Percentiles rank a stretch among this genome's conserved stretches.
These are phyloP conservation scores for Chiridota heheva DNA, from an alignment of 35 echinoderm and acorn worm species.

Conservation along the genomic window DNA sequence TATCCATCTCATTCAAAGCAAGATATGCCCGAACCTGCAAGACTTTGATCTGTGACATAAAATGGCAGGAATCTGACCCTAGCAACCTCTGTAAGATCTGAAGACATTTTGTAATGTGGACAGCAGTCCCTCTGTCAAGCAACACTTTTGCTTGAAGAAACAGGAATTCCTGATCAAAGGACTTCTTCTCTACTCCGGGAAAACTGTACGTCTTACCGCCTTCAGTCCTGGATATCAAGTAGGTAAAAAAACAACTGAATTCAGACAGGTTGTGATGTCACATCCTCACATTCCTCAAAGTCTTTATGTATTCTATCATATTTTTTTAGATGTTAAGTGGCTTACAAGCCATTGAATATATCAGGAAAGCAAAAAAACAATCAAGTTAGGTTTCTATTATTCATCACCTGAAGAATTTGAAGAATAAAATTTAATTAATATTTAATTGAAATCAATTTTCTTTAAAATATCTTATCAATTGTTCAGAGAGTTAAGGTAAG, in stretches of 20 bases:
- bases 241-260: no score
- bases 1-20: no score
- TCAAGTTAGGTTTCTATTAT: no score
- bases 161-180: conserved; percentile 46
- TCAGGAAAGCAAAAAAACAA: not conserved
- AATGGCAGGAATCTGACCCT: not conserved
- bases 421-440: no score
- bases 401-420: no score
- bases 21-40: not conserved
- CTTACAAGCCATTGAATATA: not conserved
- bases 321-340: no score
- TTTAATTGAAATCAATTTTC: no score
- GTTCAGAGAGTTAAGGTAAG: no score
- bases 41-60: not conserved
- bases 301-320: no score
- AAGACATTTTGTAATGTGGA: conserved; percentile 19
- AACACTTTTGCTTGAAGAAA: conserved; percentile 48
- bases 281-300: no score
- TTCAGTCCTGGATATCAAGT: not conserved
- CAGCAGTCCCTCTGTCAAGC: conserved; percentile 19
- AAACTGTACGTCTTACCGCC: conserved; percentile 24
- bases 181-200: conserved; percentile 26
- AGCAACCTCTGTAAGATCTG: conserved; percentile 35
- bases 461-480: no score
- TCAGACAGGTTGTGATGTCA: no score